Base-by-base conservation (phyloP, 2,888 invertebrate genomes). In the Adelphocoris suturalis region DNA sequence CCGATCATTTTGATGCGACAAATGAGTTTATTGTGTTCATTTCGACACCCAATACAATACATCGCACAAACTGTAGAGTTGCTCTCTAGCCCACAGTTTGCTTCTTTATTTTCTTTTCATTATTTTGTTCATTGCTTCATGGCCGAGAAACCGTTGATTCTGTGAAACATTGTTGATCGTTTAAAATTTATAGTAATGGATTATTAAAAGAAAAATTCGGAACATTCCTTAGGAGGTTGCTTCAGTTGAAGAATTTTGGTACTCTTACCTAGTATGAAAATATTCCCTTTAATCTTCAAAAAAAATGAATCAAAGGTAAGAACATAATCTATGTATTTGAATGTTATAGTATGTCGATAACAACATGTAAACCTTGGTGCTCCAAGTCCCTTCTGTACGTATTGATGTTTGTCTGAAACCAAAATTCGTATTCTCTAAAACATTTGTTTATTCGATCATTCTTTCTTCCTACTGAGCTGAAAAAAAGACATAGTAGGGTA, bases 401-500 rank as follows among this genome's bases (percentile, higher is more conserved):
- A 19, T 68, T 68, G 23, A 68, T 23, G 19, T 68, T 23, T 11
- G 37, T 57, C 19, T 16, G 68, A 68, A 68, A 23, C 68, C 23
- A 23, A 68, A 68, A 37, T 23, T 61, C 19, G 68, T 68, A 23
- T 12, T 13, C 27, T 68, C 3, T 68, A 23, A 19, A 68, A 68
- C 19, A 68, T 68, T 23, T 23, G 68, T 68, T 68, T 68, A 12
- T 68, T 52, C 52, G 1, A 11, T 52, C 23, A 23, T 68, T 23
- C 68, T 23, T 68, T 78, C 78, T 46, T 47, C 37, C 37, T 78
- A 19, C 47, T 78, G 46, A 78, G 78, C 78, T 68, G 23, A 78
- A 78, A 46, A n/a, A 78, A 78, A 78, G 78, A 78, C 78, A 47
- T 75, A 75, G 37, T 78, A n/a, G n/a, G 23, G 23, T 78, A 47